Base-by-base conservation (phyloP, 2,888 invertebrate species). In the Endomychus coccineus region DNA sequence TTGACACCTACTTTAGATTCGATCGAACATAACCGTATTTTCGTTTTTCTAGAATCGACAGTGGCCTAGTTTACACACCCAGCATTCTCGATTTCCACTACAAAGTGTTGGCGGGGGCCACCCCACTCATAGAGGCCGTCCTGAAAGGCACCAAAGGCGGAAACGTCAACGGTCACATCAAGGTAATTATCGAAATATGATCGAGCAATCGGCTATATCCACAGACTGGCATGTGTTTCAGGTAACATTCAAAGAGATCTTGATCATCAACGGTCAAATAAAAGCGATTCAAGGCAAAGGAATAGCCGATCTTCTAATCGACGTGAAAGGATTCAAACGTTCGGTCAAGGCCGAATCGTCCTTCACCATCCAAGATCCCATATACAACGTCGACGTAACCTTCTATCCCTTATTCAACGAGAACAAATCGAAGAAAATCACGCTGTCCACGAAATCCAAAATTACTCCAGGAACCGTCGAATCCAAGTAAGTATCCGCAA, bases 331-430 rank as follows among this genome's bases (percentile, higher is more conserved):
- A 60, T 66, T 71, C 13, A 71, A 74, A 41, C 72, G 77, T 32
- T 77, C 77, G 54, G 53, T 80, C 16, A 80, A 78, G 52, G 61
- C 70, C 3, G 78, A 76, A 25, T 69, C 77, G 0, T 78, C 77
- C 32, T 74, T 86, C 52, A 65, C 71, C 1, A 60, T 78, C 0
- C 71, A 73, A 32, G 71, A 75, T 0, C 75, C 78, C 0, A 71
- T 71, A 1, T 80, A 74, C 59, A 73, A 75, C 42, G 69, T 77
- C 0, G 75, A 77, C 28, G 51, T 78, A 0, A 80, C 77, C 27
- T 33, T 88, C 3, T 75, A 70, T 48, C 75, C 83, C 16, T 77
- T 85, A 58, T 80, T 73, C 41, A 78, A 78, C 31, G 80, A 80
- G 54, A 78, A 83, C 55, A 78, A 78, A 25, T 74, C 67, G 25